These are phyloP conservation scores for Eurypyga helias DNA, from an alignment of 2,113 vertebrate species.

Conservation along the genomic window DNA sequence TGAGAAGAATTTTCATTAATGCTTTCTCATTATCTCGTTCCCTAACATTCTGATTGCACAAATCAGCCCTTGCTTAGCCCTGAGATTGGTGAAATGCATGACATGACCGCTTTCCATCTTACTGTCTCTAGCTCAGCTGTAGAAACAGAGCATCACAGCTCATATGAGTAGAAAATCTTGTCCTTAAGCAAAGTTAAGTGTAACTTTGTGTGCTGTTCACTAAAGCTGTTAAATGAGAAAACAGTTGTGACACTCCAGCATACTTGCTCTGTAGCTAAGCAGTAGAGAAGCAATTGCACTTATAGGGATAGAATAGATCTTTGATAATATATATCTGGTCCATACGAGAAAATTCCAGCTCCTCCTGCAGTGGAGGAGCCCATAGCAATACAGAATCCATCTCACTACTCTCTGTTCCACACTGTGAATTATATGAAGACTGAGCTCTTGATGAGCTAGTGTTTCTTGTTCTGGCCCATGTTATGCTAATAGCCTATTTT, in stretches of 20 bases:
- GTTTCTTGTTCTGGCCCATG: not conserved
- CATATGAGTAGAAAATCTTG: not conserved
- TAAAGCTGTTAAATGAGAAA: not conserved
- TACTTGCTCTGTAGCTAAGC: not conserved
- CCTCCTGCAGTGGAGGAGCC: not conserved
- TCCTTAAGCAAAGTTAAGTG: not conserved
- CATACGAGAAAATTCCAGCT: not conserved
- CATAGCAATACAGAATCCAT: not conserved
- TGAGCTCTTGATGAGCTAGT: not conserved
- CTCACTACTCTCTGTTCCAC: not conserved
- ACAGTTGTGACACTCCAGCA: not conserved
- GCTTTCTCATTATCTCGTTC: not conserved
- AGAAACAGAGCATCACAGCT: not conserved
- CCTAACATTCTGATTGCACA: not conserved
- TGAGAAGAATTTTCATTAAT: slow-evolving; percentile 4
- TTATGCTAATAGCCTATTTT: not conserved
- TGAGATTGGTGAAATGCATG: not conserved
- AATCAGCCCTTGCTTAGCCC: not conserved
- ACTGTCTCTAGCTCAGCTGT: not conserved
- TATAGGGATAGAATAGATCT: not conserved
- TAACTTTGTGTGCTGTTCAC: not conserved
- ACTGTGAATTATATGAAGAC: not conserved
- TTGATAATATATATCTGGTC: not conserved
- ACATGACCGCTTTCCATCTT: not conserved
- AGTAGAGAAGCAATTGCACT: not conserved